phyloP scores from a whole-genome alignment of 2,797 vertebrate species.

The Sphenopsis melanotis region DNA sequence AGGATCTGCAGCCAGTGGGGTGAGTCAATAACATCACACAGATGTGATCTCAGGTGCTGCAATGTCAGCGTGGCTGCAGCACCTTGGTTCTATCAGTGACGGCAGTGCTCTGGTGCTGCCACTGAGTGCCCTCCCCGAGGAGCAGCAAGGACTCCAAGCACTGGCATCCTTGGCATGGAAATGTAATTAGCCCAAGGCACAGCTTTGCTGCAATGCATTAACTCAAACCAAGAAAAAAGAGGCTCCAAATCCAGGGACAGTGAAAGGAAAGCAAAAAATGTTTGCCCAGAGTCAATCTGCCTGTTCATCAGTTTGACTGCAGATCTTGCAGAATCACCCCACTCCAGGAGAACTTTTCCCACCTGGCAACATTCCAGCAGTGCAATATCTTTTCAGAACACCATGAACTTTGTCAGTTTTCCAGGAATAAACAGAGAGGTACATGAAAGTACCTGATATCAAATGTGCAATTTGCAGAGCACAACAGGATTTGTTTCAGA shows the following conservation, averaged over 20 bases:
- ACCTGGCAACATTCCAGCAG: not conserved
- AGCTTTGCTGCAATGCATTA: not conserved
- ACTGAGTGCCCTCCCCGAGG: not conserved
- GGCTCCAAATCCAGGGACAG: not conserved
- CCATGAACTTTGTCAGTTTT: not conserved
- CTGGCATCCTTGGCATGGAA: not conserved
- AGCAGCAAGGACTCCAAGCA: not conserved
- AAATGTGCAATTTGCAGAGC: not conserved
- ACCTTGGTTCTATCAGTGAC: not conserved
- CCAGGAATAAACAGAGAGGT: not conserved
- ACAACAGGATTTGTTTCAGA: not conserved
- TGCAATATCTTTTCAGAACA: not conserved
- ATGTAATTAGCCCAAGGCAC: not conserved
- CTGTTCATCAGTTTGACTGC: not conserved
- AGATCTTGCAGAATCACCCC: not conserved
- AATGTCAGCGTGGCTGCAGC: not conserved
- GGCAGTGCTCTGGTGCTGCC: not conserved
- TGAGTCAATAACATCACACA: not conserved
- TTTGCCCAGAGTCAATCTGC: not conserved
- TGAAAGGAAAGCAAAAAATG: not conserved
- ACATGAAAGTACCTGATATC: not conserved
- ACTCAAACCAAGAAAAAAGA: not conserved
- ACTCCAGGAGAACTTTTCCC: not conserved
- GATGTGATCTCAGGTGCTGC: not conserved
- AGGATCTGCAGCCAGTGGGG: not conserved